Percentiles rank a stretch among this genome's conserved stretches.
Conservation (phyloP, 2,113 vertebrate genomes). For the Meles meles region DNA sequence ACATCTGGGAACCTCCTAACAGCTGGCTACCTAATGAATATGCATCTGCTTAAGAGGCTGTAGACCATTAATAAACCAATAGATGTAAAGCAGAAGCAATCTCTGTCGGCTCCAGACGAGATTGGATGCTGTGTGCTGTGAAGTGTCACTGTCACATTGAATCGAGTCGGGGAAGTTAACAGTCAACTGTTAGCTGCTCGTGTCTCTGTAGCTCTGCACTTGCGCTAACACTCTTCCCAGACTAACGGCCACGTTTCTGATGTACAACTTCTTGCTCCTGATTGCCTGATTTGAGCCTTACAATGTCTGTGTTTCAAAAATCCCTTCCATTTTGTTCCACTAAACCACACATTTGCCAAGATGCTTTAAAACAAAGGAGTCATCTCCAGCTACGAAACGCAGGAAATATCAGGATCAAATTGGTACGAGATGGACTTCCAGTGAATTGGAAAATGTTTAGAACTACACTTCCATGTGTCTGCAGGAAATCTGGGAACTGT, state of each 20-base stretch:
- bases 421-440: not conserved
- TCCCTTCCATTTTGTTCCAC: not conserved
- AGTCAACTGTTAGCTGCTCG: not conserved
- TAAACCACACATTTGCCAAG: not conserved
- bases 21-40: conserved; percentile 92
- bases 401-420: not conserved
- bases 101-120: conserved; percentile 86
- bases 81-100: conserved; percentile 87
- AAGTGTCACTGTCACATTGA: conserved; percentile 89
- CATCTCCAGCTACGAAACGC: not conserved
- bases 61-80: conserved; percentile 89
- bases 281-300: not conserved
- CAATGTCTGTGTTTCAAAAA: not conserved
- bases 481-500: not conserved
- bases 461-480: not conserved
- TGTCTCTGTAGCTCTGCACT: not conserved
- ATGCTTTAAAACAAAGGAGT: not conserved
- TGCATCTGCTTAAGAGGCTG: conserved; percentile 89
- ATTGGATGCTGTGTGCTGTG: conserved; percentile 85
- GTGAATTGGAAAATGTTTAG: not conserved
- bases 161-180: conserved; percentile 79
- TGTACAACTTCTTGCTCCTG: not conserved
- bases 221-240: not conserved
- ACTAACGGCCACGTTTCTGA: not conserved
- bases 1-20: conserved; percentile 88